Evolutionary conservation across 2,888 invertebrate genomes (phyloP), one percentile per base, ranked within the genome.

Genomic region (Drosophila phalerata): DNA sequence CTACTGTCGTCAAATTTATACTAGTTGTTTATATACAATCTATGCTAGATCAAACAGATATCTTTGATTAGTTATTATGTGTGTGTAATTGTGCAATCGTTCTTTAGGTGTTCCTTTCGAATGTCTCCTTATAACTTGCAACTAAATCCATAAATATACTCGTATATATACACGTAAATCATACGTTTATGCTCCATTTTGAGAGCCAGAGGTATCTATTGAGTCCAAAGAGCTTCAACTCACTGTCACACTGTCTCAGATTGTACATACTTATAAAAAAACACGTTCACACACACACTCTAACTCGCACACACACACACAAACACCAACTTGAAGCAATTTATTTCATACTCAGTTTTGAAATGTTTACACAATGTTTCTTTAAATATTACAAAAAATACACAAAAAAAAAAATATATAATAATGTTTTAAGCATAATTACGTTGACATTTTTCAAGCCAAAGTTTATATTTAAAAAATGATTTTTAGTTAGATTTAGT

Each of bases 391-490:
- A 73, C 19, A 22, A 38, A 11, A 69, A 30, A 52, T 32, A 32
- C 38, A 55, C 15, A 56, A 51, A 8, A 28, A 48, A 65, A 58
- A 56, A 52, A 8, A 34, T 34, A 37, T 62, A 63, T 58, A 76
- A 73, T 75, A 73, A 70, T 80, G 72, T 75, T 78, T 76, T 61
- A 77, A 80, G 80, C 81, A 81, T 79, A 75, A 53, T 69, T 82
- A 83, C 88, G 88, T 88, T 86, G 86, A 86, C 86, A 86, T 86
- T 89, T 89, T 87, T 79, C 83, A 91, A 91, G 91, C 91, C 91
- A 91, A 91, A 91, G 91, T 89, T 91, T 85, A 90, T 87, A 85
- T 89, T 88, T 90, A 88, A 77, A 77, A 74, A 70, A 58, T 57
- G 57, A 79, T 64, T 79, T 81, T 87, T 85, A 83, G 75, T 88